Conservation (phyloP, 2,797 vertebrate genomes). For the Spinus pinus region DNA sequence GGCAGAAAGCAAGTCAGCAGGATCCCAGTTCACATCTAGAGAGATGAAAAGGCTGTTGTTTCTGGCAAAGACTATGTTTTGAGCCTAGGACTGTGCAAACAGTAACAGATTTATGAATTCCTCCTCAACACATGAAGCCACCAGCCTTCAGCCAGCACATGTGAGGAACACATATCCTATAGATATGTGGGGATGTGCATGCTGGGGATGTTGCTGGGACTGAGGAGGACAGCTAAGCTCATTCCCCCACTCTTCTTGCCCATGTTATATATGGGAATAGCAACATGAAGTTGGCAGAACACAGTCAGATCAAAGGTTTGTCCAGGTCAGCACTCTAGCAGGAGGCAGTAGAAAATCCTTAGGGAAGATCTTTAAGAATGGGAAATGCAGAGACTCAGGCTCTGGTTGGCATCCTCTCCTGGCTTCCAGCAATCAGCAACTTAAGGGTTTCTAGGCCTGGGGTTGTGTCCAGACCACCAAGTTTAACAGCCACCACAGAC, state of each 20-base stretch:
- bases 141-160: background rate
- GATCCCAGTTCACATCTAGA: background rate
- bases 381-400: constrained; percentile 6
- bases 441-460: constrained; percentile 3
- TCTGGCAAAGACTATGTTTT: background rate
- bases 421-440: constrained; percentile 18
- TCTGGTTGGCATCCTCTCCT: constrained; percentile 26
- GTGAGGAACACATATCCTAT: background rate
- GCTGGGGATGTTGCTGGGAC: background rate
- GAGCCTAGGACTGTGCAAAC: constrained; percentile 22
- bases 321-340: background rate
- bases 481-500: background rate
- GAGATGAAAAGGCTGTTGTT: constrained; percentile 1
- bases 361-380: constrained; percentile 1
- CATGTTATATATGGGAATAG: background rate
- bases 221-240: background rate
- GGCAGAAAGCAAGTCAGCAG: background rate
- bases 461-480: constrained; percentile 53
- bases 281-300: background rate
- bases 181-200: too few relatives aligned
- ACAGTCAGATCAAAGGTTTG: background rate
- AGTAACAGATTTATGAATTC: constrained; percentile 11
- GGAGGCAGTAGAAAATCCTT: background rate
- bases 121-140: background rate
- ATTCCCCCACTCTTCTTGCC: background rate